Base-by-base conservation (phyloP, 2,888 invertebrate genomes). In the Dicyrtoma fusca region DNA sequence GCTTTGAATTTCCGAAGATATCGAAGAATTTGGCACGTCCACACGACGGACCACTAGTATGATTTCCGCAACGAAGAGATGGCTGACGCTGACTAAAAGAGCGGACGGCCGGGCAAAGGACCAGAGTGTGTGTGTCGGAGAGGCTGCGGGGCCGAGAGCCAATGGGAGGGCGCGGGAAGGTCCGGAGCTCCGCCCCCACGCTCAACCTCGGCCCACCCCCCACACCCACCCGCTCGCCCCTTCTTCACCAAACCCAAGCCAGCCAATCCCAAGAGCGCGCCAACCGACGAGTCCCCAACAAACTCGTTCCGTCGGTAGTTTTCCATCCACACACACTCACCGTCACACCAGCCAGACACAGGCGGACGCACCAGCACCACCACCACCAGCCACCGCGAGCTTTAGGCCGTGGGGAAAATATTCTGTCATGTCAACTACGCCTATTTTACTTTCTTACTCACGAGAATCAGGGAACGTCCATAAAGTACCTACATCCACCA, bases 1-100 rank as follows among this genome's bases (percentile, higher is more conserved):
- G 68, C 68, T 68, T n/a, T 68, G 55, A 44, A 68, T 44, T 68
- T 68, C 44, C 42, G 68, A 57, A 55, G 57, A 57, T 53, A 13
- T 68, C 55, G 55, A 57, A 68, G 57, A 68, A 68, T 57, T 57
- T 68, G 66, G 51, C 53, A 51, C 66, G 47, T 5, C 53, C 51
- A 53, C 21, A 53, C 21, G 51, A 53, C 66, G 53, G 26, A 42
- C 25, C 26, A 51, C 55, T 57, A 13, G n/a, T n/a, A n/a, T 25
- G 23, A 14, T 34, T 61, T 61, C 10, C 61, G 42, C 61, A 34
- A 34, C 61, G 61, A 42, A 61, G 61, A 42, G 61, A 61, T 61
- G 61, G 61, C 61, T 61, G 61, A 61, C 61, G 26, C 42, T 61
- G 61, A 61, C 61, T 61, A 42, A 61, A 19, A 34, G 34, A 34